Conservation (phyloP, 2,797 vertebrate species). For the Enteromius mattozi region DNA sequence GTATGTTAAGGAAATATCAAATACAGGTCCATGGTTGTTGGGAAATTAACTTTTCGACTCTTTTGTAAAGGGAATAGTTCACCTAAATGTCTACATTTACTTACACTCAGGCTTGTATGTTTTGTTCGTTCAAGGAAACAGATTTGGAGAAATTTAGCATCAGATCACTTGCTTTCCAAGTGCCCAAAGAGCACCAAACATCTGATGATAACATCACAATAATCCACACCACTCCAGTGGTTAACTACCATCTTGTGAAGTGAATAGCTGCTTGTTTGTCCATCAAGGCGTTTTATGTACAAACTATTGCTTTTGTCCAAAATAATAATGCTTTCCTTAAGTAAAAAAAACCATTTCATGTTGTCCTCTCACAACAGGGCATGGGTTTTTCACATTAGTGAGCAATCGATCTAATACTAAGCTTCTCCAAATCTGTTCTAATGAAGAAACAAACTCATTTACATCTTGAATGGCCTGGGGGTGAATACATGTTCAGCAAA, state of each 20-base stretch:
- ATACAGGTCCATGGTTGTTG: neutral
- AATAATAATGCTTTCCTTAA: neutral
- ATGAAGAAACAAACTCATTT: neutral
- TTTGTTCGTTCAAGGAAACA: neutral
- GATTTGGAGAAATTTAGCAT: neutral
- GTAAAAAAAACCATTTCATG: neutral
- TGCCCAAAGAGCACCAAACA: neutral
- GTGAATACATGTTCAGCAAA: neutral
- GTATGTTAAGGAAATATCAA: constrained; percentile 33
- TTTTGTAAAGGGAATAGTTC: neutral
- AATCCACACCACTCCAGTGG: neutral
- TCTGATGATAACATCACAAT: neutral
- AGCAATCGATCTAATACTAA: neutral
- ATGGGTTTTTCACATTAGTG: neutral
- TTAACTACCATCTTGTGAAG: neutral
- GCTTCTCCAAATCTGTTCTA: neutral
- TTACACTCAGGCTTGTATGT: neutral
- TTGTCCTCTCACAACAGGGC: neutral
- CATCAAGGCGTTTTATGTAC: neutral
- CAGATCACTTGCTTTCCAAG: neutral
- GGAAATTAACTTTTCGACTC: neutral
- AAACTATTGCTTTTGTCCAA: neutral
- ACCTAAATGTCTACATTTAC: neutral
- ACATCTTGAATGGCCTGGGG: neutral
- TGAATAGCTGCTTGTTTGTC: neutral